phyloP scores from a whole-genome alignment of 2,113 vertebrate species.

The Lutjanus erythropterus region DNA sequence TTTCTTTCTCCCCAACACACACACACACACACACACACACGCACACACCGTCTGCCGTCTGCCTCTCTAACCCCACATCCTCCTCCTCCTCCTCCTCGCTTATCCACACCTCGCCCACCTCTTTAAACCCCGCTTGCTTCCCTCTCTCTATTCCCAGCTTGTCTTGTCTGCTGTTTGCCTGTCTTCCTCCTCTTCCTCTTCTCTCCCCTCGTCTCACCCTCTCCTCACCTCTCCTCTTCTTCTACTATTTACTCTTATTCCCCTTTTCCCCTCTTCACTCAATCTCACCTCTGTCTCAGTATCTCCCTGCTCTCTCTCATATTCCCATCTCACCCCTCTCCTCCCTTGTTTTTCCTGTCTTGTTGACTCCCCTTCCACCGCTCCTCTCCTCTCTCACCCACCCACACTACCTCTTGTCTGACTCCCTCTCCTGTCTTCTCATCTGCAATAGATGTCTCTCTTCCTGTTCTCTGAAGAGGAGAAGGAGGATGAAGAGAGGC shows the following conservation, averaged over 20 bases:
- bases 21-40: conserved; percentile 25
- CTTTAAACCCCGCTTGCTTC: conserved; percentile 53
- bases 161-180: conserved; percentile 51
- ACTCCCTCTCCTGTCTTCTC: conserved; percentile 8
- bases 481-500: conserved; percentile 11
- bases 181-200: conserved; percentile 33
- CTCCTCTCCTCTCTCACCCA: conserved; percentile 1
- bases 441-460: conserved; percentile 35
- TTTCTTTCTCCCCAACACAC: background rate
- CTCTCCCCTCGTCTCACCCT: background rate
- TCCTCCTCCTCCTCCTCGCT: conserved; percentile 38
- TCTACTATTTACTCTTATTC: conserved; percentile 40
- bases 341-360: conserved; percentile 31
- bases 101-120: conserved; percentile 51
- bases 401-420: conserved; percentile 21
- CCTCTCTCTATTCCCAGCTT: conserved; percentile 48
- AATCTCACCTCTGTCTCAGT: conserved; percentile 36
- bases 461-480: conserved; percentile 20
- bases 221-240: conserved; percentile 23
- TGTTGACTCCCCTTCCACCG: conserved; percentile 29
- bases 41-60: conserved; percentile 25
- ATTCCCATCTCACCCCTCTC: conserved; percentile 16
- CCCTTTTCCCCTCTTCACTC: conserved; percentile 41
- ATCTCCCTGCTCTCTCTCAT: conserved; percentile 14
- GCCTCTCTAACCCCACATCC: background rate